Conservation (phyloP, 2,888 invertebrate species). For the Agonum fuliginosum region DNA sequence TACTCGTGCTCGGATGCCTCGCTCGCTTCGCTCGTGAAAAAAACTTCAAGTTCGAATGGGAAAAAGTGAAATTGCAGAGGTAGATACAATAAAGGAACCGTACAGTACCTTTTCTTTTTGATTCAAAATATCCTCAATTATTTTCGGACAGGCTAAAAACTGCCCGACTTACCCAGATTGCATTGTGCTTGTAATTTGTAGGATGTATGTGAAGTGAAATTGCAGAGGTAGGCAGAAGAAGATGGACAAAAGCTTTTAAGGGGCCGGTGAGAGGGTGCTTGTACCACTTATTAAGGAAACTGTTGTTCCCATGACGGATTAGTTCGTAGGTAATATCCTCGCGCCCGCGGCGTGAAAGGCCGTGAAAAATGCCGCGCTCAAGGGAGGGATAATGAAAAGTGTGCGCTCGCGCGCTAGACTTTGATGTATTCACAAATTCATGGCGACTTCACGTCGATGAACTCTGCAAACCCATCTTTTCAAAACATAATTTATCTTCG, state of each 20-base stretch:
- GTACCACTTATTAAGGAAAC: slow-evolving; percentile 37
- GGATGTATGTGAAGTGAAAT: neutral
- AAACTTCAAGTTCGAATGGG: no score
- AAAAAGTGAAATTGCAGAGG: no score
- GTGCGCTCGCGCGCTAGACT: slow-evolving; percentile 71
- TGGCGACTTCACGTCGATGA: slow-evolving; percentile 72
- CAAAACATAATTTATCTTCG: slow-evolving; percentile 73
- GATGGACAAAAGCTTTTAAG: slow-evolving; percentile 49
- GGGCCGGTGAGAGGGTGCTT: neutral
- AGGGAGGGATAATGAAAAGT: slow-evolving; percentile 71
- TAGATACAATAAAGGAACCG: no score
- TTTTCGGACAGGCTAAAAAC: no score
- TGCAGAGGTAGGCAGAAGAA: neutral
- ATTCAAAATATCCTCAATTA: no score
- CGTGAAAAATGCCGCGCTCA: slow-evolving; percentile 52
- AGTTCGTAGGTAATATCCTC: slow-evolving; percentile 45
- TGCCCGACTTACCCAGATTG: no score
- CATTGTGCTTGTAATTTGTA: no score
- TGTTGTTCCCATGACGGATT: slow-evolving; percentile 58
- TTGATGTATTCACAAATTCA: slow-evolving; percentile 73
- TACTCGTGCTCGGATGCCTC: no score
- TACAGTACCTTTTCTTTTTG: no score
- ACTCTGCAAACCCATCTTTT: slow-evolving; percentile 73
- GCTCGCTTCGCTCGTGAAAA: no score
- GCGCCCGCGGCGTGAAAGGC: slow-evolving; percentile 8